These are phyloP conservation scores for Thomomys bottae DNA, from an alignment of 2,113 vertebrate genomes.

Conservation along the genomic window DNA sequence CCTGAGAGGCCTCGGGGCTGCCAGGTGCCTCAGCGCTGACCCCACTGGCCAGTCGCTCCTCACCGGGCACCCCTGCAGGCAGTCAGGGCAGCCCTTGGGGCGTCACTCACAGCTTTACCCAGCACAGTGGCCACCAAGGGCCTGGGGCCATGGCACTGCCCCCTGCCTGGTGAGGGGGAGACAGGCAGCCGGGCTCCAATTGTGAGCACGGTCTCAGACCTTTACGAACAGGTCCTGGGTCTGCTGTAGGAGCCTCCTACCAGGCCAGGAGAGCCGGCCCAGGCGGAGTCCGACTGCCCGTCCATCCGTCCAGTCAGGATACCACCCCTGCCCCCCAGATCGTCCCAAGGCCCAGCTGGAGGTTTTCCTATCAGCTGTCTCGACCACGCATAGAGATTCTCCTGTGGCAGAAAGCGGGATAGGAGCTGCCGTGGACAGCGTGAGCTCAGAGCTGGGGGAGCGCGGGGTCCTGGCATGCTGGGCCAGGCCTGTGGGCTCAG, in stretches of 20 bases:
- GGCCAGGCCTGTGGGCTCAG: not conserved
- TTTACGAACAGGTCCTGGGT: not conserved
- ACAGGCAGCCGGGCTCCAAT: not conserved
- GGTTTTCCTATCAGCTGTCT: not conserved
- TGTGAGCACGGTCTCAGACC: no score
- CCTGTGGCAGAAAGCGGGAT: no score
- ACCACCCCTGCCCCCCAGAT: fast-evolving
- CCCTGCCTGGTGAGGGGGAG: no score
- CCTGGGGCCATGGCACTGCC: not conserved
- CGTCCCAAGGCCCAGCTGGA: fast-evolving
- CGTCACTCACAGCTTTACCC: no score
- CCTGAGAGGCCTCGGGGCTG: not conserved
- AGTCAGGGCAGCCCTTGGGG: no score
- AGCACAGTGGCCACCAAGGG: fast-evolving
- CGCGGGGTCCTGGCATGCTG: not conserved
- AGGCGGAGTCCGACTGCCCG: fast-evolving
- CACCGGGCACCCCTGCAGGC: not conserved
- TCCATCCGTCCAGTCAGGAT: fast-evolving
- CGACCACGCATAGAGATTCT: fast-evolving
- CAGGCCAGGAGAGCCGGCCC: fast-evolving
- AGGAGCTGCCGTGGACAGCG: no score
- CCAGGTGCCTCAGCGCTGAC: not conserved
- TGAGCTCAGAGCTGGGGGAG: not conserved
- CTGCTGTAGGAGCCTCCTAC: fast-evolving
- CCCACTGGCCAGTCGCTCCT: not conserved